Evolutionary conservation across 2,888 invertebrate species (phyloP).

Genomic region (Punctoribates punctum): DNA sequence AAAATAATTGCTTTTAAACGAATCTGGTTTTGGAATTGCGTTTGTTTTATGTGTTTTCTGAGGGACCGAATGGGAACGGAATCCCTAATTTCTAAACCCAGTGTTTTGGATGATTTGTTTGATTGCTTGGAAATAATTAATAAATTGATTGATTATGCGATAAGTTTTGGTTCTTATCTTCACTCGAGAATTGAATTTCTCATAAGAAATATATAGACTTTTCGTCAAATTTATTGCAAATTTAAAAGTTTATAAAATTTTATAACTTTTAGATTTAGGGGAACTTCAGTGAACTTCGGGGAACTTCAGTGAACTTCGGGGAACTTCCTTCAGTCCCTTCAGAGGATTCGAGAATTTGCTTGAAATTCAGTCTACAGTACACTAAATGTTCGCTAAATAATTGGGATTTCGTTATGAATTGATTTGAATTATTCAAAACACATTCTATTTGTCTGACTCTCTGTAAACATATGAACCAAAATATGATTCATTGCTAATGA

Average conservation of each 20-base stretch:
- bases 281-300: neutral
- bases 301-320: neutral
- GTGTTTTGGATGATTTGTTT: neutral
- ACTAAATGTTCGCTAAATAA: slow-evolving; percentile 1
- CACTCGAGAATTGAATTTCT: neutral
- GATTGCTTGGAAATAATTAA: slow-evolving; percentile 12
- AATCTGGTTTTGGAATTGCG: neutral
- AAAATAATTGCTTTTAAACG: slow-evolving; percentile 22
- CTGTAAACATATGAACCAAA: neutral
- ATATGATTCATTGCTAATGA: slow-evolving; percentile 34
- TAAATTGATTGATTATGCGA: slow-evolving; percentile 14
- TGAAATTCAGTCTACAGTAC: neutral
- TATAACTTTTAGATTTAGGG: no score
- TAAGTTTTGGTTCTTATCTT: neutral
- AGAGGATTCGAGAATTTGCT: neutral
- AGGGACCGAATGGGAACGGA: neutral
- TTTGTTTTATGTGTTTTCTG: neutral
- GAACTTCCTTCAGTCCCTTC: no score
- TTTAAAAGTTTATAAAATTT: neutral
- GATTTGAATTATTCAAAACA: slow-evolving; percentile 33
- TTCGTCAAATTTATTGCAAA: neutral
- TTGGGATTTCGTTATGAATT: slow-evolving; percentile 17
- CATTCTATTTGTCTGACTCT: neutral
- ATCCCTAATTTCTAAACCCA: neutral
- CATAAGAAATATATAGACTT: neutral